These are phyloP conservation scores for Nesidiocoris tenuis DNA, from an alignment of 2,888 invertebrate genomes.

Conservation along the genomic window DNA sequence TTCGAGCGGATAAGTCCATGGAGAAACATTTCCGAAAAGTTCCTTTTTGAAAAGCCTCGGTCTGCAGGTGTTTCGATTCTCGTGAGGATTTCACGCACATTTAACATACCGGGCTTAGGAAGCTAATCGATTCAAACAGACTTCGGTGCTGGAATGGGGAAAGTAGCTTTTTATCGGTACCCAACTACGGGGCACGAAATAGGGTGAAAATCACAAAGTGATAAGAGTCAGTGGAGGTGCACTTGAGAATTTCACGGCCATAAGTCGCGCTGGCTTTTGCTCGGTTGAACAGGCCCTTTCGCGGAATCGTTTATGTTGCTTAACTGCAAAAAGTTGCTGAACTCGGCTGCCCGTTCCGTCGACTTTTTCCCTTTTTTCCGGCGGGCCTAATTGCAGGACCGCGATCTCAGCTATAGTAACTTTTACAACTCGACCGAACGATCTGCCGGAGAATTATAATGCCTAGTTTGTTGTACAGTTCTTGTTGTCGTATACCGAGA, in stretches of 20 bases:
- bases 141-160: neutral
- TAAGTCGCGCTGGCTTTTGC: neutral
- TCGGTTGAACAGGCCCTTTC: neutral
- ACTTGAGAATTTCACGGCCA: neutral
- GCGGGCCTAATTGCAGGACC: slow-evolving; percentile 23
- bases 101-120: neutral
- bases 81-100: neutral
- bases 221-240: neutral
- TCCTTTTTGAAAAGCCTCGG: neutral
- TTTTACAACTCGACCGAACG: neutral
- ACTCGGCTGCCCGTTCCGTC: slow-evolving; percentile 5
- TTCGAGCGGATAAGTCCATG: too few relatives aligned
- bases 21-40: neutral
- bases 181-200: neutral
- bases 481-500: too few relatives aligned
- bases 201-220: neutral
- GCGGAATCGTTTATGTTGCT: slow-evolving; percentile 30
- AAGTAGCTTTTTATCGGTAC: neutral
- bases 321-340: slow-evolving; percentile 26
- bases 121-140: neutral
- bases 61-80: neutral
- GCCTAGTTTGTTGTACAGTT: too few relatives aligned
- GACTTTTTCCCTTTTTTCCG: slow-evolving; percentile 5
- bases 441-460: too few relatives aligned
- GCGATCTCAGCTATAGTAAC: slow-evolving; percentile 13